Percentiles rank a stretch among this genome's conserved stretches.
Conservation (phyloP, 2,888 invertebrate species). For the Hetaerina titia region DNA sequence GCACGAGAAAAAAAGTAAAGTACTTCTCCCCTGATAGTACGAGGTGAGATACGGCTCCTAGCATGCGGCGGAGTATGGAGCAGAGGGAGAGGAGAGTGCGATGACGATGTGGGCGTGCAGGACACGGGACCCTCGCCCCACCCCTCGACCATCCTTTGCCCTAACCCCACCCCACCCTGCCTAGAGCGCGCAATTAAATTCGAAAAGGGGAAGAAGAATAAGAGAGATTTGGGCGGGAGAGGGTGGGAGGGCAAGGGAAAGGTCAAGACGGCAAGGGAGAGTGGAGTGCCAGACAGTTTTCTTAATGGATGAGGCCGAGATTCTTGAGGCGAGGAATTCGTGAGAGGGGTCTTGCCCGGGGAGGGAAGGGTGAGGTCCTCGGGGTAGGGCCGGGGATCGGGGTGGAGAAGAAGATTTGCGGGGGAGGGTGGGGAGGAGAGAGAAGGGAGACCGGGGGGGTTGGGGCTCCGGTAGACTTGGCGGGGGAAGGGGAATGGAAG, state of each 20-base stretch:
- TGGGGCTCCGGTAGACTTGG: not conserved
- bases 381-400: not conserved
- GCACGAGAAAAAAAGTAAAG: too few relatives aligned
- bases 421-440: not conserved
- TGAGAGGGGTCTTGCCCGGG: not conserved
- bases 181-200: not conserved
- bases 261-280: not conserved
- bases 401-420: not conserved
- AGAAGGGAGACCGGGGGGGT: not conserved
- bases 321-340: slow-evolving; percentile 35
- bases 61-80: too few relatives aligned
- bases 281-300: not conserved
- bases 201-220: not conserved
- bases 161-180: not conserved
- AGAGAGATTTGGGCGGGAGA: not conserved
- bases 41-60: too few relatives aligned
- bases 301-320: slow-evolving; percentile 25
- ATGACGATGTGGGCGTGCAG: too few relatives aligned
- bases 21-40: too few relatives aligned
- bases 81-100: too few relatives aligned
- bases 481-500: not conserved
- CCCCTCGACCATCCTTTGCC: not conserved
- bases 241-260: not conserved
- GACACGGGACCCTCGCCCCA: too few relatives aligned
- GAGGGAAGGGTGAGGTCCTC: not conserved